Percentiles rank a stretch among this genome's conserved stretches.
Conservation (phyloP, 1,140 invertebrate genomes). For the Helicoverpa zea region DNA sequence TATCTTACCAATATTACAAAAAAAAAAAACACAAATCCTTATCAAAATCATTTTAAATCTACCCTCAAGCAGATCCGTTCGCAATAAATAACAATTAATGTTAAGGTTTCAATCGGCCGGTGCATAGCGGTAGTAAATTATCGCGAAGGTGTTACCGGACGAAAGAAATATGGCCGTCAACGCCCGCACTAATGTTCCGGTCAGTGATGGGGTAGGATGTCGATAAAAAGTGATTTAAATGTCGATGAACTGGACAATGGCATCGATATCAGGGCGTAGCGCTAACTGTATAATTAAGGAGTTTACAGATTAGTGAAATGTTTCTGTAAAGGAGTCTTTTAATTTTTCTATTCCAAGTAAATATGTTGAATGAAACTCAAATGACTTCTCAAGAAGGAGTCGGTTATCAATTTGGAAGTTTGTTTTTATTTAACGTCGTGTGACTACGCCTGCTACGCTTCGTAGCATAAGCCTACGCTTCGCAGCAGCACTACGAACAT, state of each 20-base stretch:
- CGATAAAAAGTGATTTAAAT: constrained; percentile 33
- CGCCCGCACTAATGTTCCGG: constrained; percentile 57
- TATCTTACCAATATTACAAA: neutral
- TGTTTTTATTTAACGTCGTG: neutral
- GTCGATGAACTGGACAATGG: too few relatives aligned
- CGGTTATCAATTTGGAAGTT: too few relatives aligned
- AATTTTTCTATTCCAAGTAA: too few relatives aligned
- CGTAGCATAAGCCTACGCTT: neutral
- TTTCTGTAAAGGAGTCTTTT: too few relatives aligned
- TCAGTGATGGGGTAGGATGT: constrained; percentile 50
- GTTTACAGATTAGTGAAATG: too few relatives aligned
- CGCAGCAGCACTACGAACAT: neutral
- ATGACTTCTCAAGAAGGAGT: neutral
- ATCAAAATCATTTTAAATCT: neutral
- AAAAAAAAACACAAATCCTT: neutral
- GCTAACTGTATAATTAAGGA: too few relatives aligned
- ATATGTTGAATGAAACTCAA: too few relatives aligned
- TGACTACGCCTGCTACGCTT: neutral
- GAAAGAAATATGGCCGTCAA: constrained; percentile 78
- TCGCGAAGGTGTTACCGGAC: constrained; percentile 60
- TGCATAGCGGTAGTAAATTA: constrained; percentile 45
- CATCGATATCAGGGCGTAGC: too few relatives aligned
- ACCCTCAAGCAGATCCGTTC: neutral
- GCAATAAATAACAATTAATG: constrained; percentile 75
- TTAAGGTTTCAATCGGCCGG: constrained; percentile 74